Evolutionary conservation across 2,888 invertebrate species (phyloP).

Genomic region (Hyppa rectilinea): DNA sequence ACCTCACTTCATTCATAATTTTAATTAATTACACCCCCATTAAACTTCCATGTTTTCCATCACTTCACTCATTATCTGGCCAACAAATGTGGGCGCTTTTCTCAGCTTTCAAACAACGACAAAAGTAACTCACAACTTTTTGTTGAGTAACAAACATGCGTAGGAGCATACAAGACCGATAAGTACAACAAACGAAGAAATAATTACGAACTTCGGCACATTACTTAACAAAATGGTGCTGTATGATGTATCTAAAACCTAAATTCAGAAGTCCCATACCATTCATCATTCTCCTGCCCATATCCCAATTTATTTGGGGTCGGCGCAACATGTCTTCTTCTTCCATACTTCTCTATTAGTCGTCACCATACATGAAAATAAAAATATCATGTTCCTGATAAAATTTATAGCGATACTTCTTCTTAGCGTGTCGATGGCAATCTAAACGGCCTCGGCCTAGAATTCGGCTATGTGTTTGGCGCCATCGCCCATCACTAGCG

Average conservation of each 20-base stretch:
- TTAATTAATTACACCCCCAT: background rate
- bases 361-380: too few relatives aligned
- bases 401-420: too few relatives aligned
- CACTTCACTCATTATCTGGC: background rate
- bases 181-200: conserved; percentile 35
- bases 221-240: conserved; percentile 15
- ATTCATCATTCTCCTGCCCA: too few relatives aligned
- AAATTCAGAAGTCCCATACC: conserved; percentile 14
- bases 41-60: background rate
- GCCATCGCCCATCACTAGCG: too few relatives aligned
- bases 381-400: too few relatives aligned
- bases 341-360: too few relatives aligned
- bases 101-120: conserved; percentile 32
- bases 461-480: too few relatives aligned
- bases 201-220: conserved; percentile 33
- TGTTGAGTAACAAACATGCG: conserved; percentile 17
- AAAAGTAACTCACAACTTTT: conserved; percentile 25
- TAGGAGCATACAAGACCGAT: conserved; percentile 9
- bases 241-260: background rate
- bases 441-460: too few relatives aligned
- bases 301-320: too few relatives aligned
- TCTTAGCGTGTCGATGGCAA: too few relatives aligned
- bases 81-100: background rate
- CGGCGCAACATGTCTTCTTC: too few relatives aligned
- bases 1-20: background rate